A percentile compares a stretch with the other conserved stretches of the same genome.
Conservation (phyloP, 2,797 vertebrate species). For the Hapalemur alaotrensis region DNA sequence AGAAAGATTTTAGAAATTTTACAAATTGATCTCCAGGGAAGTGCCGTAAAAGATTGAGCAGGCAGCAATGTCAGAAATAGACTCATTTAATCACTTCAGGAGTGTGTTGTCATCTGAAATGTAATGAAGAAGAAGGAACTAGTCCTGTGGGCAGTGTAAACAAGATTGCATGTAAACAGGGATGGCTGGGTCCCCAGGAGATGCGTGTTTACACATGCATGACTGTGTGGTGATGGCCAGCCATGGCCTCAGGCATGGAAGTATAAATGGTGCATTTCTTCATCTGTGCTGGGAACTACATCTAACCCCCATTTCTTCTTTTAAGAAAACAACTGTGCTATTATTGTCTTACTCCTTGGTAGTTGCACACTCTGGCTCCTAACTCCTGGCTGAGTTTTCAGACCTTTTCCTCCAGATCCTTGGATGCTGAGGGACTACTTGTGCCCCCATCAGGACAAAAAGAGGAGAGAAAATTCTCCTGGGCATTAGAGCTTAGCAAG, state of each 20-base stretch:
- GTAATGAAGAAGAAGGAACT: background rate
- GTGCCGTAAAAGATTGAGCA: background rate
- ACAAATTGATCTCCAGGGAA: conserved; percentile 63
- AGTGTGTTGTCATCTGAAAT: background rate
- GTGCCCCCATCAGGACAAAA: conserved; percentile 66
- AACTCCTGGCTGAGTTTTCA: background rate
- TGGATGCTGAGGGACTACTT: conserved; percentile 41
- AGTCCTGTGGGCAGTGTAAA: background rate
- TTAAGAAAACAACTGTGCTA: conserved; percentile 5
- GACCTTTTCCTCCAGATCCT: background rate
- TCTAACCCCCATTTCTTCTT: conserved; percentile 2
- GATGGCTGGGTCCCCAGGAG: fast-evolving
- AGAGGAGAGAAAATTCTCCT: conserved; percentile 48
- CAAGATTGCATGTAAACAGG: background rate
- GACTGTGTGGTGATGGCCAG: background rate
- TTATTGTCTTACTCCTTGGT: background rate
- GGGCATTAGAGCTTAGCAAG: background rate
- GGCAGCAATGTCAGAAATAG: conserved; percentile 22
- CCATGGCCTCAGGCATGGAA: background rate
- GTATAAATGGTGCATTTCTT: background rate
- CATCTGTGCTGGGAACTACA: background rate
- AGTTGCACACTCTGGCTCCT: background rate
- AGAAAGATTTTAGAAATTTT: conserved; percentile 61
- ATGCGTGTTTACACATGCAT: background rate
- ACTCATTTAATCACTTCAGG: background rate